Conservation (phyloP, 1,140 invertebrate species). For the Halictus rubicundus region DNA sequence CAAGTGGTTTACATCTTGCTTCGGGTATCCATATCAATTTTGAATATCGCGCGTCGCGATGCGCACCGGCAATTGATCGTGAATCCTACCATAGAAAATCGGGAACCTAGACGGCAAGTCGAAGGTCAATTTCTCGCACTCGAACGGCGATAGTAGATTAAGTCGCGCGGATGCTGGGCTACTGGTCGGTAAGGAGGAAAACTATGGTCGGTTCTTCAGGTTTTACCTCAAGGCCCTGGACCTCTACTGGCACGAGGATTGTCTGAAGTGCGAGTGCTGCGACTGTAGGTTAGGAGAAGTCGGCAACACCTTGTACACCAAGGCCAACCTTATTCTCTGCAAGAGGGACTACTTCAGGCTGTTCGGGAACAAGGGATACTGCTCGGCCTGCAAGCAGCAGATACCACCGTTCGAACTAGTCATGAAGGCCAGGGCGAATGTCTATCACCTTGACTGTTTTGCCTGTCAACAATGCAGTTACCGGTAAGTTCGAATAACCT, state of each 20-base stretch:
- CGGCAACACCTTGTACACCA: conserved; percentile 97
- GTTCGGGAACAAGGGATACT: conserved; percentile 94
- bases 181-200: conserved; percentile 61
- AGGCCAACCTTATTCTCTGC: conserved; percentile 98
- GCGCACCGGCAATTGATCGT: not conserved
- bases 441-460: conserved; percentile 99
- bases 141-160: conserved; percentile 15
- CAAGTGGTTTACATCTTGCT: too few species aligned
- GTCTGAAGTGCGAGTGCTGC: conserved; percentile 98
- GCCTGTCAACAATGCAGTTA: conserved; percentile 99
- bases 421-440: conserved; percentile 97
- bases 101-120: not conserved
- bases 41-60: not conserved
- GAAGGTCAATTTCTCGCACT: not conserved
- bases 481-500: conserved; percentile 85
- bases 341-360: conserved; percentile 98
- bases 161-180: not conserved
- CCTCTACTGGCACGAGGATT: conserved; percentile 98
- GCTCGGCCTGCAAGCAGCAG: conserved; percentile 96
- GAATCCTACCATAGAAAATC: not conserved
- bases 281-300: conserved; percentile 98
- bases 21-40: too few species aligned
- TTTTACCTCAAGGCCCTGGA: conserved; percentile 93
- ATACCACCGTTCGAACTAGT: conserved; percentile 99
- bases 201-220: conserved; percentile 71